Percentiles rank a stretch among this genome's conserved stretches.
Conservation (phyloP, 2,797 vertebrate species). For the Gymnocypris eckloni region DNA sequence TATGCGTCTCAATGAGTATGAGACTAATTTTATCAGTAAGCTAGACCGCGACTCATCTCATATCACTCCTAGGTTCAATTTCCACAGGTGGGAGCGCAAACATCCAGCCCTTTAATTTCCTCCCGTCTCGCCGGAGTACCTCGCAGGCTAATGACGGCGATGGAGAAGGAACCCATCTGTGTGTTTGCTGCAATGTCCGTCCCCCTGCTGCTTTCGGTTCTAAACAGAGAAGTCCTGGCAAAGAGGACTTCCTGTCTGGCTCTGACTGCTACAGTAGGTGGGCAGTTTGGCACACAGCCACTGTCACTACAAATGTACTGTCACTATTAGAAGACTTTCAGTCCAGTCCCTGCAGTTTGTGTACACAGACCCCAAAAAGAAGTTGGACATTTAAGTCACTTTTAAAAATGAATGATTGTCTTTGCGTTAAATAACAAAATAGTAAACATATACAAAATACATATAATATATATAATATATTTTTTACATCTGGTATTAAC, state of each 20-base stretch:
- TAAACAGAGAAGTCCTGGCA: slow-evolving; percentile 24
- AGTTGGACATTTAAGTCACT: neutral
- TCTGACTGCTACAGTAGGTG: slow-evolving; percentile 15
- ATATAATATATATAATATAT: too few species aligned
- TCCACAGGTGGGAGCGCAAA: slow-evolving; percentile 24
- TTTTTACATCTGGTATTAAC: neutral
- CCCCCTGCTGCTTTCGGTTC: slow-evolving; percentile 10
- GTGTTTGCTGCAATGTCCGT: neutral
- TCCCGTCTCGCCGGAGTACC: slow-evolving; percentile 23
- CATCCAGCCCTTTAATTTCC: slow-evolving; percentile 34
- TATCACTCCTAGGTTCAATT: slow-evolving; percentile 36
- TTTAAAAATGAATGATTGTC: neutral
- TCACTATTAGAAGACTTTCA: neutral
- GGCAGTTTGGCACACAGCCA: neutral
- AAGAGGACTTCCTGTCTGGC: neutral
- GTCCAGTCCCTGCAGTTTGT: neutral
- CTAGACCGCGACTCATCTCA: neutral
- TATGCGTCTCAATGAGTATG: neutral
- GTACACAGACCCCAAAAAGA: neutral
- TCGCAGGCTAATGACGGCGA: slow-evolving; percentile 12
- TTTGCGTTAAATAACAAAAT: neutral
- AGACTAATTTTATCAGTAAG: neutral
- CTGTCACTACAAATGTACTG: neutral
- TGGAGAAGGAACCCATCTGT: neutral
- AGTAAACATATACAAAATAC: neutral